Conservation (phyloP, 2,797 vertebrate genomes). For the Acanthornis magna region DNA sequence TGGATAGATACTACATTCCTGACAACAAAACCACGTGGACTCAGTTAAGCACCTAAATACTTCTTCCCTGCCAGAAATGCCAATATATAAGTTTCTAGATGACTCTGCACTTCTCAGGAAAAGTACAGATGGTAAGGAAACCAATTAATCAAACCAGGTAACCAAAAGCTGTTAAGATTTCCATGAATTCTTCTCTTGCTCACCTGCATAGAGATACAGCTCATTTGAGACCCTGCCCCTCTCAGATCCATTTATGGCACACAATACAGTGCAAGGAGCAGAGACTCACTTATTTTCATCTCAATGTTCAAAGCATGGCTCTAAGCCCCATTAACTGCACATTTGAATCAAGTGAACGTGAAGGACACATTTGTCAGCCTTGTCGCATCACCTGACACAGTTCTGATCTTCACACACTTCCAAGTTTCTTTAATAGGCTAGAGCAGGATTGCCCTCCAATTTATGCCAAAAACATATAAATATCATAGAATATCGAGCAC, state of each 20-base stretch:
- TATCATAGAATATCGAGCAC: not conserved
- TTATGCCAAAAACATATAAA: not conserved
- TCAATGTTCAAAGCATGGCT: not conserved
- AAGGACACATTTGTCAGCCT: not conserved
- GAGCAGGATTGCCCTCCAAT: not conserved
- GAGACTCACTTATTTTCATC: not conserved
- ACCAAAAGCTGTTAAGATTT: not conserved
- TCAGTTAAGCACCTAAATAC: not conserved
- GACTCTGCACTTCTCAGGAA: not conserved
- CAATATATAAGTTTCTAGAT: not conserved
- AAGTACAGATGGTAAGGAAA: not conserved
- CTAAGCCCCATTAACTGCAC: not conserved
- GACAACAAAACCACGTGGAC: not conserved
- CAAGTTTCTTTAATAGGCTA: not conserved
- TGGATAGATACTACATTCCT: not conserved
- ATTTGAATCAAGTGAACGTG: fast-evolving
- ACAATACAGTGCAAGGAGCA: not conserved
- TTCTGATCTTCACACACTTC: not conserved
- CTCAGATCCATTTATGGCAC: not conserved
- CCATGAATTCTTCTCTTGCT: not conserved
- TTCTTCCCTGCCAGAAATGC: not conserved
- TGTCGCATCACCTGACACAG: not conserved
- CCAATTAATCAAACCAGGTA: too few species aligned
- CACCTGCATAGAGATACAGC: not conserved
- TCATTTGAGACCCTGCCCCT: not conserved